Evolutionary conservation across 2,797 vertebrate genomes (phyloP).

Genomic region (Salarias fasciatus): DNA sequence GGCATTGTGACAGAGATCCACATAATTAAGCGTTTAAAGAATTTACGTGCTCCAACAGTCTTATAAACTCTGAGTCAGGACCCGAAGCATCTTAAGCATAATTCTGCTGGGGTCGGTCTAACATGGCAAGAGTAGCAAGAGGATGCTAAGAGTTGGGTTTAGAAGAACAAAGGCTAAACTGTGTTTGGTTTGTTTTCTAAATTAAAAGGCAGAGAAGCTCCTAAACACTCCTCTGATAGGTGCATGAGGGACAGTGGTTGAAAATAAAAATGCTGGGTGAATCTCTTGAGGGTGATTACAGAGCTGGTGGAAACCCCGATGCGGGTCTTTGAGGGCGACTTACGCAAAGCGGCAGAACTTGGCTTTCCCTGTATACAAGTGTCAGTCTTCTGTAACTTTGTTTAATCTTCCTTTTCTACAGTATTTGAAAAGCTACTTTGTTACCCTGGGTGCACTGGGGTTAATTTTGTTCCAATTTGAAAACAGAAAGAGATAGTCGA

Average conservation of each 20-base stretch:
- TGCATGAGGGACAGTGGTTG: constrained; percentile 82
- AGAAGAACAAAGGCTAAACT: constrained; percentile 25
- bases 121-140: constrained; percentile 59
- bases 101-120: constrained; percentile 49
- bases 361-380: constrained; percentile 67
- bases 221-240: constrained; percentile 67
- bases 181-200: constrained; percentile 24
- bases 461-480: constrained; percentile 59
- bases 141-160: constrained; percentile 48
- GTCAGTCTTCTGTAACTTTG: constrained; percentile 28
- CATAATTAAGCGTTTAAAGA: constrained; percentile 55
- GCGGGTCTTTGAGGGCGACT: constrained; percentile 80
- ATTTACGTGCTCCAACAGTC: constrained; percentile 65
- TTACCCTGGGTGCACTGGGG: constrained; percentile 67
- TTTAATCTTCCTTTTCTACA: constrained; percentile 40
- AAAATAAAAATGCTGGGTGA: constrained; percentile 74
- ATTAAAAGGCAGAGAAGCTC: constrained; percentile 61
- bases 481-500: constrained; percentile 59
- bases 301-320: constrained; percentile 79
- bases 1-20: constrained; percentile 62
- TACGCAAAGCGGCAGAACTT: constrained; percentile 81
- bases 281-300: constrained; percentile 78
- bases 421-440: constrained; percentile 67
- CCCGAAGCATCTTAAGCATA: constrained; percentile 46
- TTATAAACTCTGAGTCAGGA: constrained; percentile 61